A percentile compares a stretch with the other conserved stretches of the same genome.
Conservation (phyloP, 2,888 invertebrate species). For the Pammene fasciana region DNA sequence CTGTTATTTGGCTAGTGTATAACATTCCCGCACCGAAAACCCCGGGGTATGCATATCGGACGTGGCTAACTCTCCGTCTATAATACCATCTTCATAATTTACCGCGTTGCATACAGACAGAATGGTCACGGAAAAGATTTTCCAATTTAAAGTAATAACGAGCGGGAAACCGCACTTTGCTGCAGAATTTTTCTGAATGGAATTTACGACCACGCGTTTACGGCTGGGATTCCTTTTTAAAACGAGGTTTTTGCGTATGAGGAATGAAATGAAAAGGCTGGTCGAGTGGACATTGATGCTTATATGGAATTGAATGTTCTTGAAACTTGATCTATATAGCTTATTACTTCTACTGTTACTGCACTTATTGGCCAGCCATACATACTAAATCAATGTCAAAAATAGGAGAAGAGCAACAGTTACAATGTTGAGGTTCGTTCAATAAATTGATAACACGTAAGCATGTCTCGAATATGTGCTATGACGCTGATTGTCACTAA, state of each 20-base stretch:
- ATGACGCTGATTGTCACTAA: no score
- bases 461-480: no score
- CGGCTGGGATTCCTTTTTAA: neutral
- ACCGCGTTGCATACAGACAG: neutral
- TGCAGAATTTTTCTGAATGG: conserved; percentile 13
- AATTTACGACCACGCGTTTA: conserved; percentile 7
- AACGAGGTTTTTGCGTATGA: conserved; percentile 6
- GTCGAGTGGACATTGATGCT: neutral
- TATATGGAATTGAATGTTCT: neutral
- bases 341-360: no score
- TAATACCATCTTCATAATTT: conserved; percentile 8
- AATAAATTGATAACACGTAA: no score
- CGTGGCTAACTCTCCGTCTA: no score
- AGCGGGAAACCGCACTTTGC: conserved; percentile 21
- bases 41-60: no score
- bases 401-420: no score
- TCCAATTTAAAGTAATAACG: conserved; percentile 31
- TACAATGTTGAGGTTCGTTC: no score
- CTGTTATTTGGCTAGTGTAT: no score
- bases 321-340: neutral
- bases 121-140: conserved; percentile 11
- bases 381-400: no score
- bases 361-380: no score
- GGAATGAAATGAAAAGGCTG: neutral
- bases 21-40: no score